Evolutionary conservation across 1,140 invertebrate species (phyloP), one percentile per base, ranked within the genome.

Genomic region (Trigoniulus corallinus): DNA sequence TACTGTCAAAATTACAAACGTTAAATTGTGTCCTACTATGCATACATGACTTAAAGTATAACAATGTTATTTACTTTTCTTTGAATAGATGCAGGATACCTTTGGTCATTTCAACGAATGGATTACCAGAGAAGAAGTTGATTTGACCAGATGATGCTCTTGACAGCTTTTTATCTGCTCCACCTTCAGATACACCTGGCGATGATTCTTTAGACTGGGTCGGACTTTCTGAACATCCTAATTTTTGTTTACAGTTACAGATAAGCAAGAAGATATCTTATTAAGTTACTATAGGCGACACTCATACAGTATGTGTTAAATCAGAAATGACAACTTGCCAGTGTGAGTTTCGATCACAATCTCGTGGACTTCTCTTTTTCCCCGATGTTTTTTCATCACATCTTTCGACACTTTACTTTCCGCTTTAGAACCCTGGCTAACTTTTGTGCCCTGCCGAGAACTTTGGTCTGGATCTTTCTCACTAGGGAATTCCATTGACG

Each of bases 41-140:
- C n/a, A n/a, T n/a, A n/a, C n/a, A n/a, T 44, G 15, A 15, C 3
- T 20, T 21, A 49, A 52, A 24, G 56, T 46, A 53, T 21, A 52
- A 20, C n/a, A 47, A 24, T 26, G 46, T 40, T n/a, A 21, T 21
- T 66, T 69, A 85, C 83, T 92, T 89, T 69, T 95, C 89, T 68
- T 95, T 95, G 64, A 92, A 96, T 1, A 97, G 70, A 75, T 98
- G 93, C 22, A 98, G 70, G 44, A 98, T 83, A 43, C 95, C 95
- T 67, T 92, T 93, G 0, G 88, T 94, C 26, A 91, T 79, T 74
- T 98, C 95, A 4, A 96, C 89, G 62, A 86, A 82, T 10, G 93
- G 93, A 75, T 98, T 98, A 1, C 95, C 95, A 62, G 82, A 94
- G 54, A 88, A 84, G 69, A 96, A 98, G 48, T 64, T 59, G 24